Evolutionary conservation across 2,113 vertebrate genomes (phyloP).

Genomic region (Lanius ludovicianus): DNA sequence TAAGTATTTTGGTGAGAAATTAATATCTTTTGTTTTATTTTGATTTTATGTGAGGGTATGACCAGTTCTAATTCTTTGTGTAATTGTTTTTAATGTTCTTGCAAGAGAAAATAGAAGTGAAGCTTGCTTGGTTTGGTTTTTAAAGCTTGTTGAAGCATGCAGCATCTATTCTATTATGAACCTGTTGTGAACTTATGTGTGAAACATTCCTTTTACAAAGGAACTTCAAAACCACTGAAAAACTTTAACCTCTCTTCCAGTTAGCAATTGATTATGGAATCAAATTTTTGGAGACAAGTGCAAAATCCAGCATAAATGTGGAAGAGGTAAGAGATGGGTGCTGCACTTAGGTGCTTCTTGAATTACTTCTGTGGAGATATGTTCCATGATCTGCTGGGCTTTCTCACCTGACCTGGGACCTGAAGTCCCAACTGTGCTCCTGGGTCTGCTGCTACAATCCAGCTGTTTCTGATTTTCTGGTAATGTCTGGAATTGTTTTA

Average conservation of each 20-base stretch:
- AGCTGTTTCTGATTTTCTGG: background rate
- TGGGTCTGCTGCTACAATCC: background rate
- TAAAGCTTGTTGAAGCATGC: background rate
- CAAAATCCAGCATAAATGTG: conserved; percentile 95
- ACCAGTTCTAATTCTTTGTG: background rate
- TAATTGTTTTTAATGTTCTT: background rate
- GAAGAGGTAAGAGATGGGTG: conserved; percentile 85
- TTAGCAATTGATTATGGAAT: conserved; percentile 98
- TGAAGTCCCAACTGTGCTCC: background rate
- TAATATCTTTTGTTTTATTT: background rate
- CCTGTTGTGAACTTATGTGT: background rate
- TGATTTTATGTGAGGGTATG: background rate
- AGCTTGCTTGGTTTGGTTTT: background rate
- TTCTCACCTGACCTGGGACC: background rate
- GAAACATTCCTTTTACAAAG: background rate
- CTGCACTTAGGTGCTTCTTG: background rate
- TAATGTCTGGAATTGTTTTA: background rate
- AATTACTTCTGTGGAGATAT: background rate
- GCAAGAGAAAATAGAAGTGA: background rate
- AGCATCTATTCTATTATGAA: background rate
- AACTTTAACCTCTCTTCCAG: conserved; percentile 71
- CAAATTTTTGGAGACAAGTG: conserved; percentile 98
- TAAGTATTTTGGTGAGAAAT: background rate
- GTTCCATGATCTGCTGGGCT: background rate
- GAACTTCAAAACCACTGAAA: background rate